Evolutionary conservation across 2,797 vertebrate species (phyloP).

Genomic region (Falco biarmicus): DNA sequence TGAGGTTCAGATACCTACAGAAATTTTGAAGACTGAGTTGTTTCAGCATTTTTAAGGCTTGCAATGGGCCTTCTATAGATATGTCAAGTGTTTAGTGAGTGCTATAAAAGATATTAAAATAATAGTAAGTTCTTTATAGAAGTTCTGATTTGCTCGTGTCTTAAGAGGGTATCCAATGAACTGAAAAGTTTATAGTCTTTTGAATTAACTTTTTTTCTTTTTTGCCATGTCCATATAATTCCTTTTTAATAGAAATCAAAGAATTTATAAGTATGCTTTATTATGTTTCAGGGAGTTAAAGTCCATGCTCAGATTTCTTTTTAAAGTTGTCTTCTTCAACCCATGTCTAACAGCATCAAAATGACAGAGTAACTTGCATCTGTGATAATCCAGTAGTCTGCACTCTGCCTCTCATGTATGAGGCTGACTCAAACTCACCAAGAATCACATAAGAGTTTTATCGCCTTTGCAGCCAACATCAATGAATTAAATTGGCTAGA

Average conservation of each 20-base stretch:
- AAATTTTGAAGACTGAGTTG: not conserved
- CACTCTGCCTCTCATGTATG: slow-evolving; percentile 29
- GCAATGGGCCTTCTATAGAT: not conserved
- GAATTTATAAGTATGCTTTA: not conserved
- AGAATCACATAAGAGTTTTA: slow-evolving; percentile 58
- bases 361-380: not conserved
- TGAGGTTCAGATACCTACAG: not conserved
- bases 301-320: not conserved
- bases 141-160: not conserved
- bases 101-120: not conserved
- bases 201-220: not conserved
- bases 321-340: not conserved
- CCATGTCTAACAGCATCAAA: not conserved
- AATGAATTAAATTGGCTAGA: slow-evolving; percentile 78
- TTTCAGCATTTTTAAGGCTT: not conserved
- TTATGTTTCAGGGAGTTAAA: not conserved
- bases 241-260: not conserved
- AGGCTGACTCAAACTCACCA: slow-evolving; percentile 55
- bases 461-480: slow-evolving; percentile 67
- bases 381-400: not conserved
- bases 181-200: not conserved
- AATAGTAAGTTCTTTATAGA: not conserved
- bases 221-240: not conserved
- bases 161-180: not conserved
- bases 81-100: not conserved